Evolutionary conservation across 2,113 vertebrate species (phyloP).

Genomic region (Gila orcuttii): DNA sequence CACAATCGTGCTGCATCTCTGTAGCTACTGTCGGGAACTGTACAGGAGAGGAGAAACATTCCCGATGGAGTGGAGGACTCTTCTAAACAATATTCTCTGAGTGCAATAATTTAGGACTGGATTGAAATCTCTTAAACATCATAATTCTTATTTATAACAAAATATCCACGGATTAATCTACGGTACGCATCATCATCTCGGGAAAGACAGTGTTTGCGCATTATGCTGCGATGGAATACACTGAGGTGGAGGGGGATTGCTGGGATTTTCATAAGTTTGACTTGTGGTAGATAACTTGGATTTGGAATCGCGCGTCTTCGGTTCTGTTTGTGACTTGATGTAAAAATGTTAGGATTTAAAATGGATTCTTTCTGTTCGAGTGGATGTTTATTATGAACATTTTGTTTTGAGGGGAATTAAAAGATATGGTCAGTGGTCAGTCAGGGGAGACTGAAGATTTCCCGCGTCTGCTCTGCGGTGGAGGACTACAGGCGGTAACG

Average conservation of each 20-base stretch:
- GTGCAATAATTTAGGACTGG: not conserved
- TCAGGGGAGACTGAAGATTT: conserved; percentile 46
- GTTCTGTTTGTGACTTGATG: not conserved
- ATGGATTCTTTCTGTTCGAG: not conserved
- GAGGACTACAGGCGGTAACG: conserved; percentile 63
- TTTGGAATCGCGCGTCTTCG: conserved; percentile 42
- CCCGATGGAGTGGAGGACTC: conserved; percentile 35
- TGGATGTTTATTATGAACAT: conserved; percentile 15
- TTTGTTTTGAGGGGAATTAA: conserved; percentile 28
- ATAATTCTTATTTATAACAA: not conserved
- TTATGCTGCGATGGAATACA: conserved; percentile 41
- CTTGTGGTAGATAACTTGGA: conserved; percentile 65
- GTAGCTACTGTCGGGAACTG: conserved; percentile 54
- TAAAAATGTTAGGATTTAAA: not conserved
- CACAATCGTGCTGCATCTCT: conserved; percentile 56
- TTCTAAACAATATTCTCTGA: not conserved
- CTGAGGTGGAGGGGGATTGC: conserved; percentile 35
- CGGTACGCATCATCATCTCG: conserved; percentile 45
- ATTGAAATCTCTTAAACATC: conserved; percentile 20
- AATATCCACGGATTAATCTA: conserved; percentile 43
- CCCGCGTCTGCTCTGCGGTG: conserved; percentile 54
- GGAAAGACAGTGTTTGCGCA: conserved; percentile 59
- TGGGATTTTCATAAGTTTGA: conserved; percentile 53
- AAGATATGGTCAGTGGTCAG: conserved; percentile 54
- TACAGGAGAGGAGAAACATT: conserved; percentile 46